Conservation (phyloP, 2,113 vertebrate species). For the Cyprinodon variegatus region DNA sequence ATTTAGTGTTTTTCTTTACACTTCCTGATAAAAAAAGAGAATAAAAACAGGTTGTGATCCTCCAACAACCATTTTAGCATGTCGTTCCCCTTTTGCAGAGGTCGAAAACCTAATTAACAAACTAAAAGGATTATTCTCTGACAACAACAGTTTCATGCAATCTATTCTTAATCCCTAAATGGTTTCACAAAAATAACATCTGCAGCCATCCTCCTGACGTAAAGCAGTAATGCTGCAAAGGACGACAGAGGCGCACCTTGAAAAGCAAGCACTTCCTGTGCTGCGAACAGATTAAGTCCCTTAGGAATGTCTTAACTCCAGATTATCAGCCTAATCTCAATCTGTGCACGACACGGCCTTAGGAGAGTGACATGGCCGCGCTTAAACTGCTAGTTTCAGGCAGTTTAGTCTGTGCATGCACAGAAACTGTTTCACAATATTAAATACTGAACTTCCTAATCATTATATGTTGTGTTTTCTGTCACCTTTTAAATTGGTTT, state of each 20-base stretch:
- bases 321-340: slow-evolving; percentile 77
- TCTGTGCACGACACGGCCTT: slow-evolving; percentile 55
- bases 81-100: not conserved
- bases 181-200: not conserved
- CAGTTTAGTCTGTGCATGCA: not conserved
- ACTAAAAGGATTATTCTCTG: not conserved
- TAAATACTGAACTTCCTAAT: no score
- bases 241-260: slow-evolving; percentile 10
- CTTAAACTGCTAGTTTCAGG: slow-evolving; percentile 2
- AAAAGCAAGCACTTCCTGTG: slow-evolving; percentile 40
- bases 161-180: not conserved
- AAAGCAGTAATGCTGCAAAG: slow-evolving; percentile 22
- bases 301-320: slow-evolving; percentile 61
- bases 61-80: not conserved
- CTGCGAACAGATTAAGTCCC: slow-evolving; percentile 63
- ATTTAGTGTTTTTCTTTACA: not conserved
- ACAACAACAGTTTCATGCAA: not conserved
- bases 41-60: no score
- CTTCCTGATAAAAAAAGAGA: not conserved
- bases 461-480: no score
- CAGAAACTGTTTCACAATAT: not conserved
- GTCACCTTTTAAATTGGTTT: not conserved
- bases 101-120: not conserved
- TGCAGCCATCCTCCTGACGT: not conserved
- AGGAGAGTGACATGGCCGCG: slow-evolving; percentile 2